Evolutionary conservation across 2,797 vertebrate species (phyloP).

Genomic region (Alosa sapidissima): DNA sequence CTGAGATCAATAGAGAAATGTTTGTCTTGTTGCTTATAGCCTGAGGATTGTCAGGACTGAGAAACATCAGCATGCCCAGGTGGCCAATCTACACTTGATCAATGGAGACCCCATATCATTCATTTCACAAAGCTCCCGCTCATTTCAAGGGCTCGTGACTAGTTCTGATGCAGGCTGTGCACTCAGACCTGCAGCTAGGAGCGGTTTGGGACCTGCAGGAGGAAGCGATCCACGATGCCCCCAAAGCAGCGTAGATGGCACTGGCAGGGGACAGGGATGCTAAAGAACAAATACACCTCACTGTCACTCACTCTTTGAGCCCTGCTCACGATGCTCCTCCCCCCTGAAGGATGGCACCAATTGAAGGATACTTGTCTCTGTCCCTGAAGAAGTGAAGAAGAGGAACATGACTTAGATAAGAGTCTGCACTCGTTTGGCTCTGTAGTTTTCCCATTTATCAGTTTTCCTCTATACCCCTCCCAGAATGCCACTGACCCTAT

Average conservation of each 20-base stretch:
- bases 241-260: not conserved
- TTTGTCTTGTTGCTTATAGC: not conserved
- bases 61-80: constrained; percentile 11
- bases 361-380: not conserved
- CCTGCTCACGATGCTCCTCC: not conserved
- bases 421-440: not conserved
- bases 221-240: not conserved
- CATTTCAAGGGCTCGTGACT: not conserved
- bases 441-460: not conserved
- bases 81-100: not conserved
- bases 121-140: not conserved
- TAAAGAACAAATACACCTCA: not conserved
- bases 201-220: not conserved
- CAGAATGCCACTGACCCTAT: not conserved
- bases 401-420: not conserved
- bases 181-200: not conserved
- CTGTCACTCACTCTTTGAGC: not conserved
- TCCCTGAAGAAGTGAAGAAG: not conserved
- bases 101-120: not conserved
- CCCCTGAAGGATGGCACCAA: not conserved
- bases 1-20: constrained; percentile 8
- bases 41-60: not conserved
- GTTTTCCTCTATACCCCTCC: not conserved
- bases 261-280: not conserved
- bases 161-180: not conserved